phyloP scores from a whole-genome alignment of 2,888 invertebrate species.

The Calameuta filiformis region DNA sequence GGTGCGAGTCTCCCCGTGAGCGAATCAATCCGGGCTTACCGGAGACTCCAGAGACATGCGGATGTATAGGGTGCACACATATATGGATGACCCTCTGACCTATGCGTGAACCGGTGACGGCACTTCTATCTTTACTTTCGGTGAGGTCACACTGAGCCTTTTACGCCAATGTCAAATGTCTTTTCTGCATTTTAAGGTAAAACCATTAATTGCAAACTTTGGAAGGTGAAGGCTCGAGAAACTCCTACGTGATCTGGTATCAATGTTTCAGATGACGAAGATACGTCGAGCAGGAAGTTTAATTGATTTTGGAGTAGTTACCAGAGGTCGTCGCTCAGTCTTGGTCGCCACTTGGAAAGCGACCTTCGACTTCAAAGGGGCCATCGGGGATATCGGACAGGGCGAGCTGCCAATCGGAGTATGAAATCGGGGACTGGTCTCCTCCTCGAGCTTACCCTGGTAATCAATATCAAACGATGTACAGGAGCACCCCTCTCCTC shows the following conservation, averaged over 20 bases:
- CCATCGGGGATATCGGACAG: constrained; percentile 51
- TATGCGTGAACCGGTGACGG: not conserved
- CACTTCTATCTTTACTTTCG: not conserved
- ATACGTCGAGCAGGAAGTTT: constrained; percentile 25
- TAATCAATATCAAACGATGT: constrained; percentile 59
- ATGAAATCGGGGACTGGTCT: constrained; percentile 53
- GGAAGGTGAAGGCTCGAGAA: not conserved
- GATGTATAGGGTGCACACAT: constrained; percentile 5
- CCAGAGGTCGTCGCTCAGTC: not conserved
- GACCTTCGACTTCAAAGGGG: constrained; percentile 51
- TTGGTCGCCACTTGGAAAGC: constrained; percentile 9
- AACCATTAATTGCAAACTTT: not conserved
- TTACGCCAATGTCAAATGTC: not conserved
- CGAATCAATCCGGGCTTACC: constrained; percentile 38
- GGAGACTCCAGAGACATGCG: constrained; percentile 1
- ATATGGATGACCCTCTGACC: not conserved
- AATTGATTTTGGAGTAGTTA: constrained; percentile 41
- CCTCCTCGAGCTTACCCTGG: constrained; percentile 39
- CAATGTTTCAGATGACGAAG: not conserved
- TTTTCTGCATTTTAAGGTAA: not conserved
- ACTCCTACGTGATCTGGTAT: not conserved
- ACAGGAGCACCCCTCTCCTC: constrained; percentile 9
- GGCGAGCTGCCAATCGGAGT: constrained; percentile 50
- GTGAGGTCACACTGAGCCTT: not conserved
- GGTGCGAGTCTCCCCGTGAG: constrained; percentile 27